Evolutionary conservation across 2,797 vertebrate genomes (phyloP), one percentile per base, ranked within the genome.

Genomic region (Liasis olivaceus): DNA sequence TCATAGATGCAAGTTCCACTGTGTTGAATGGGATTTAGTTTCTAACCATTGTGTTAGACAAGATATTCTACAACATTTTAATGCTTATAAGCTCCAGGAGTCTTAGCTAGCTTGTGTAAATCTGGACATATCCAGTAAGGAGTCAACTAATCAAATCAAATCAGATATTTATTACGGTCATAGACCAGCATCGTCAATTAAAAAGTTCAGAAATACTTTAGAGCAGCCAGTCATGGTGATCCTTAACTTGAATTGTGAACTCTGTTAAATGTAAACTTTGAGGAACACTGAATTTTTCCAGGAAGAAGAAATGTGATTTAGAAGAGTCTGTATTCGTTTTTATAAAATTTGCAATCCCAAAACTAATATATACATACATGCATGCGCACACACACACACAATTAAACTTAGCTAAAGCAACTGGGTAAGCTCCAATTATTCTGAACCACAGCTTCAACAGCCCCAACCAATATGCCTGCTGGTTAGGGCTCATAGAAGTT

Each of bases 231-330:
- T 93, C 42, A 91, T 64, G 42, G 0, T 92, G 94, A 90, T 66
- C 51, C 51, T 54, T 54, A 54, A 54, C 6, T 54, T 54, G 51
- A 54, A 54, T 54, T 54, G 7, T 54, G 51, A 94, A 1, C 42
- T 91, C 36, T 81, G 92, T 89, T 0, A 26, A n/a, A 77, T 90
- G 87, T 87, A 89, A 93, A 92, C 88, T 94, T 31, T 36, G 91
- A 93, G 95, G 95, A 96, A 93, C 92, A 92, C 87, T 42, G 15
- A 89, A 95, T 87, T 88, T 66, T 15, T 87, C 4, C 86, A 84
- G 90, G 89, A 93, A 91, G 95, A 92, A 92, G 94, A 95, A 93
- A 94, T 92, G 88, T 58, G 26, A 90, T 69, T 9, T 85, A 1
- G 66, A 90, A 62, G 0, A 2, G 51, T 90, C 81, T 59, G 56